Evolutionary conservation across 37 sponge, comb jelly and placozoan species (phyloP).

Genomic region (Spongilla lacustris): DNA sequence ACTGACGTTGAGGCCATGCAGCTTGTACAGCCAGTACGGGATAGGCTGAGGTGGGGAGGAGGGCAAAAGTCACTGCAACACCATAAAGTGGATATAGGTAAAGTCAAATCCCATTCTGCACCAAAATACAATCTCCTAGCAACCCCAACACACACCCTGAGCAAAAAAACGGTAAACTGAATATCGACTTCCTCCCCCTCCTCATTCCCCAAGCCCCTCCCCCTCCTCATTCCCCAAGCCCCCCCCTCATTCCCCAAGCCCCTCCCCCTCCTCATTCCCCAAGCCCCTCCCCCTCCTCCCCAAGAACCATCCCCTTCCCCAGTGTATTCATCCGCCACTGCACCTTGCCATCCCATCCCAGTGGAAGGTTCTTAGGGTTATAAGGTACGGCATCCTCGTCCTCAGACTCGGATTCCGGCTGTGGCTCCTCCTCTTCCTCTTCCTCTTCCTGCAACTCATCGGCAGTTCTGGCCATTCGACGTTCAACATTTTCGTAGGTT

Average conservation of each 20-base stretch:
- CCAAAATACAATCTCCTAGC: too few species aligned
- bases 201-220: background rate
- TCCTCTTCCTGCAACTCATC: conserved; percentile 90
- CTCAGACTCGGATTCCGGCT: conserved; percentile 55
- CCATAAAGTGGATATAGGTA: background rate
- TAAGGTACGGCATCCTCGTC: conserved; percentile 90
- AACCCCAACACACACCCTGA: too few species aligned
- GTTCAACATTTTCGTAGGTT: conserved; percentile 95
- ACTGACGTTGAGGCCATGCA: conserved; percentile 96
- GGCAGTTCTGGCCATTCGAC: conserved; percentile 93
- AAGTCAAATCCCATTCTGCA: background rate
- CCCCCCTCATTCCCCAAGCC: background rate
- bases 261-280: background rate
- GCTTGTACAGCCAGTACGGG: conserved; percentile 99
- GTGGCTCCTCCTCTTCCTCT: conserved; percentile 66
- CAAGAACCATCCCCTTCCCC: background rate
- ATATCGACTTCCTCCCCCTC: background rate
- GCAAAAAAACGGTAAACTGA: too few species aligned
- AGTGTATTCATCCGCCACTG: background rate
- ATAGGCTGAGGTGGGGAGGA: conserved; percentile 73
- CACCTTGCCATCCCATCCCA: conserved; percentile 99
- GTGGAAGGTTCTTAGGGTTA: conserved; percentile 98
- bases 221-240: too few species aligned
- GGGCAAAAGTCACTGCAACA: background rate
- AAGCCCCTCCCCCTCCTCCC: background rate